Percentiles rank a stretch among this genome's conserved stretches.
These are phyloP conservation scores for Acanthurus tractus DNA, from an alignment of 2,797 vertebrate species.

Conservation along the genomic window DNA sequence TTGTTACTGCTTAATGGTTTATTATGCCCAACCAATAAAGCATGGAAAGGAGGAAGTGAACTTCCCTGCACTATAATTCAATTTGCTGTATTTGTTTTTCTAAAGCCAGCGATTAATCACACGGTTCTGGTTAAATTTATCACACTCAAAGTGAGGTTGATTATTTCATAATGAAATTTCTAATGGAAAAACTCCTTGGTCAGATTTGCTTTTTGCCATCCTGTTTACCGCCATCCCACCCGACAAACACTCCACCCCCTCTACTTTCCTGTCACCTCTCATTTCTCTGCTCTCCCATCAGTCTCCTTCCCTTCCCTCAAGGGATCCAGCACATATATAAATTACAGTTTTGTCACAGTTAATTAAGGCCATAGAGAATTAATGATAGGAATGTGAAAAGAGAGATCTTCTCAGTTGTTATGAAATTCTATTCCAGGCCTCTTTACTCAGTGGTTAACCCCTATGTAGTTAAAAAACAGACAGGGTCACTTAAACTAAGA, in stretches of 20 bases:
- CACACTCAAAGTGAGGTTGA: constrained; percentile 67
- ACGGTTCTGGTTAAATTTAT: constrained; percentile 62
- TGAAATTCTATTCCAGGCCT: constrained; percentile 20
- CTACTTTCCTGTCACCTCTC: constrained; percentile 47
- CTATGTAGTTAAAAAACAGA: background rate
- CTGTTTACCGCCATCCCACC: constrained; percentile 53
- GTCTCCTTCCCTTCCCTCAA: constrained; percentile 17
- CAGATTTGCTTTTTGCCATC: constrained; percentile 35
- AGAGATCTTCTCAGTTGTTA: constrained; percentile 22
- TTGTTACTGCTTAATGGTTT: constrained; percentile 68
- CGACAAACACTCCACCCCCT: background rate
- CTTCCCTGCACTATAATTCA: constrained; percentile 66
- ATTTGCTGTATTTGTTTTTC: constrained; percentile 69
- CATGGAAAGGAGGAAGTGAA: constrained; percentile 53
- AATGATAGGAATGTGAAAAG: constrained; percentile 29
- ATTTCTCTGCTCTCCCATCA: constrained; percentile 61
- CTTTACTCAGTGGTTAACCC: background rate
- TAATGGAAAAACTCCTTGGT: constrained; percentile 58
- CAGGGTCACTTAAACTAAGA: background rate
- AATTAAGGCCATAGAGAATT: constrained; percentile 51
- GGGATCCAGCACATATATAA: constrained; percentile 52
- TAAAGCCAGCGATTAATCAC: constrained; percentile 76
- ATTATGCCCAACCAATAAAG: constrained; percentile 64
- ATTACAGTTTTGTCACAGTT: constrained; percentile 58
- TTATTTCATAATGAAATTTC: constrained; percentile 76